Conservation (phyloP, 2,797 vertebrate species). For the Pampus argenteus region DNA sequence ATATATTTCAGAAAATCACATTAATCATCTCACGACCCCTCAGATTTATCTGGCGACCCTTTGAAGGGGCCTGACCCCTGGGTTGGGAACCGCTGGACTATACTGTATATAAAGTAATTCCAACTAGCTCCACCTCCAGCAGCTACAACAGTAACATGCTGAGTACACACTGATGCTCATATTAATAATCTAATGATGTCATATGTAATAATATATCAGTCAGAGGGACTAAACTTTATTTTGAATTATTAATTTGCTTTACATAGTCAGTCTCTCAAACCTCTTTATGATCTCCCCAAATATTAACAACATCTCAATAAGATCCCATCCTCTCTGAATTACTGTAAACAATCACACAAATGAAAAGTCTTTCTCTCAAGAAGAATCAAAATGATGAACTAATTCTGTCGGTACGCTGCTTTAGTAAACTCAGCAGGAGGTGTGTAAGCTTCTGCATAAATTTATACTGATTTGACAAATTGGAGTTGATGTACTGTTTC, state of each 20-base stretch:
- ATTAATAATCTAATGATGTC: too few relatives aligned
- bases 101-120: too few relatives aligned
- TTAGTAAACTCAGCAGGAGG: conserved; percentile 54
- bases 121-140: too few relatives aligned
- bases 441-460: conserved; percentile 51
- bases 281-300: not conserved
- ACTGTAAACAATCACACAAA: conserved; percentile 3
- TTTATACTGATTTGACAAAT: conserved; percentile 61
- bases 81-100: too few relatives aligned
- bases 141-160: too few relatives aligned
- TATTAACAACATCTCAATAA: not conserved
- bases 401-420: conserved; percentile 52
- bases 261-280: not conserved
- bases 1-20: too few relatives aligned
- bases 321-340: not conserved
- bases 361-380: not conserved
- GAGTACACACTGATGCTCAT: too few relatives aligned
- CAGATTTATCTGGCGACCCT: too few relatives aligned
- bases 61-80: too few relatives aligned
- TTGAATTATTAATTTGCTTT: not conserved
- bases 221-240: too few relatives aligned
- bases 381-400: conserved; percentile 44
- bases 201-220: too few relatives aligned
- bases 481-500: conserved; percentile 59
- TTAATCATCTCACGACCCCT: too few relatives aligned